Evolutionary conservation across 2,888 invertebrate species (phyloP).

Genomic region (Tortricodes alternella): DNA sequence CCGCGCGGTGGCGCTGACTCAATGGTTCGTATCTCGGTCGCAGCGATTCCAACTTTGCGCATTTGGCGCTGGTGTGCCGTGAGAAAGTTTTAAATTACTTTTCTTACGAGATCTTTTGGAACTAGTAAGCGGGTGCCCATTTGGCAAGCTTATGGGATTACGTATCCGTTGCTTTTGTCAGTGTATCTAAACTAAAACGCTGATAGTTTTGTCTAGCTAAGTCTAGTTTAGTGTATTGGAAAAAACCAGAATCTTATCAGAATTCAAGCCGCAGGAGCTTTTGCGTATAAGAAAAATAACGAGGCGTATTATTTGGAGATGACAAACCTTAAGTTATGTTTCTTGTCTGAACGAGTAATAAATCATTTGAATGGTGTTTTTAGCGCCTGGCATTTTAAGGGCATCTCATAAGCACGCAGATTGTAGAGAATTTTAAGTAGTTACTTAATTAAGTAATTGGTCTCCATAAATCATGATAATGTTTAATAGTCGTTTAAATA

Average conservation of each 20-base stretch:
- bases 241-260: no score
- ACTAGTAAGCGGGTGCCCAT: slow-evolving; percentile 18
- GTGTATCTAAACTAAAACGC: not conserved
- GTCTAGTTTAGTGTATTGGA: no score
- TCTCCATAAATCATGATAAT: slow-evolving; percentile 32
- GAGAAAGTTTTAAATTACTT: slow-evolving; percentile 59
- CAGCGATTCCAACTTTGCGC: slow-evolving; percentile 46
- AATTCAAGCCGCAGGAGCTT: no score
- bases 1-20: slow-evolving; percentile 75
- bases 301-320: not conserved
- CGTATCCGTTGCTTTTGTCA: not conserved
- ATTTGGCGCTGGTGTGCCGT: slow-evolving; percentile 66
- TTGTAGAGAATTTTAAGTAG: slow-evolving; percentile 38
- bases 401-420: slow-evolving; percentile 26
- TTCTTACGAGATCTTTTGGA: slow-evolving; percentile 52
- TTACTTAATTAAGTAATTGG: slow-evolving; percentile 34
- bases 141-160: slow-evolving; percentile 13
- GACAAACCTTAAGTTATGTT: not conserved
- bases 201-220: no score
- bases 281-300: no score
- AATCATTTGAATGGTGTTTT: slow-evolving; percentile 35
- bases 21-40: slow-evolving; percentile 59
- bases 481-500: slow-evolving; percentile 23
- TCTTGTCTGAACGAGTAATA: slow-evolving; percentile 24
- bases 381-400: slow-evolving; percentile 33